These are phyloP conservation scores for Propithecus coquereli DNA, from an alignment of 2,113 vertebrate species.

Conservation along the genomic window DNA sequence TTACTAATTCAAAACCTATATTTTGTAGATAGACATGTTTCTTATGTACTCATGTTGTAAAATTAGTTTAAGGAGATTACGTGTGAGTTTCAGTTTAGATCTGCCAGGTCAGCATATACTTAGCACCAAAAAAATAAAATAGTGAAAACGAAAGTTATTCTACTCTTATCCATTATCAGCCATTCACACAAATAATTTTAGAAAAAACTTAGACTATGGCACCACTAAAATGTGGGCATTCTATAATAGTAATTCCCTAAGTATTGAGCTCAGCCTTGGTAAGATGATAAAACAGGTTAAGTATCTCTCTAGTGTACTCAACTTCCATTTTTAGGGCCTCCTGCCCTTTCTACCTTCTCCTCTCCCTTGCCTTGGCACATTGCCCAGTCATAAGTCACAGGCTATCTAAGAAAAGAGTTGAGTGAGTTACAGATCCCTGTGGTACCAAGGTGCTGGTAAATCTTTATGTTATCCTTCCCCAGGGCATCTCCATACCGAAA, in stretches of 20 bases:
- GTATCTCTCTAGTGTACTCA: background rate
- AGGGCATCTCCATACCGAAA: background rate
- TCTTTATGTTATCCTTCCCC: background rate
- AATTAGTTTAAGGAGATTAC: background rate
- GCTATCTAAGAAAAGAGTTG: background rate
- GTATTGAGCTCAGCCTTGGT: background rate
- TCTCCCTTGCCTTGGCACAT: background rate
- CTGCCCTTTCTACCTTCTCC: background rate
- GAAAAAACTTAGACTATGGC: background rate
- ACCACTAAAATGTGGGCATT: background rate
- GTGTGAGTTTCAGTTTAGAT: slow-evolving; percentile 1
- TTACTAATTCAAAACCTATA: background rate
- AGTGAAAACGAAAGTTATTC: background rate
- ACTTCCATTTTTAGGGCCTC: background rate
- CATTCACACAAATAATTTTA: background rate
- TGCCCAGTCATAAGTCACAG: background rate
- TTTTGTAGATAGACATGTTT: background rate
- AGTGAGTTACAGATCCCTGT: too few relatives aligned
- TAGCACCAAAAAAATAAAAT: background rate
- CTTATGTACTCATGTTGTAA: background rate
- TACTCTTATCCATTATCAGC: background rate
- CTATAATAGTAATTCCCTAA: background rate
- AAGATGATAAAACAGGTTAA: background rate
- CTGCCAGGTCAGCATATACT: background rate
- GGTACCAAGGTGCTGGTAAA: too few relatives aligned